A percentile compares a stretch with the other conserved stretches of the same genome.
Conservation (phyloP, 2,888 invertebrate genomes). For the Drosophila subsilvestris region DNA sequence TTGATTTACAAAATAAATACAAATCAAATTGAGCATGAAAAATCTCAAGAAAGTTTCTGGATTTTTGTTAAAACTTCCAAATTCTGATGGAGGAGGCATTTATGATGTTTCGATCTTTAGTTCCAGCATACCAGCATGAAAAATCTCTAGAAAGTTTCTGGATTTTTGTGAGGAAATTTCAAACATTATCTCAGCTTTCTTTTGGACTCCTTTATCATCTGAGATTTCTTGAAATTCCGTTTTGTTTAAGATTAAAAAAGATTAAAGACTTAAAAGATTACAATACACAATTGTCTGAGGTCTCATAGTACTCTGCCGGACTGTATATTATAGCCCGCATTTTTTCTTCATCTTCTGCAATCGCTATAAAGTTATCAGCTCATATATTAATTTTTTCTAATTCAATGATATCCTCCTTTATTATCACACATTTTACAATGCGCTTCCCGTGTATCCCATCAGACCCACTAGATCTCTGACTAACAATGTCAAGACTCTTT, state of each 20-base stretch:
- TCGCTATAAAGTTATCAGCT: neutral
- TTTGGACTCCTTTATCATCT: neutral
- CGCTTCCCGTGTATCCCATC: neutral
- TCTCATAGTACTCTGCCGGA: neutral
- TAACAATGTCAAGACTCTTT: constrained; percentile 18
- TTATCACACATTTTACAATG: neutral
- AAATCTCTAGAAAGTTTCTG: no score
- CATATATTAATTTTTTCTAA: neutral
- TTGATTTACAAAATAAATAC: no score
- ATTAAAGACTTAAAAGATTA: no score
- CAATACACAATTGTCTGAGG: neutral
- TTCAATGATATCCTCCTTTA: neutral
- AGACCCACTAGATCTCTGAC: constrained; percentile 1
- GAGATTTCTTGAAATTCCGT: neutral
- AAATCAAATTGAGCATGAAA: no score
- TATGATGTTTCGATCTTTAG: no score
- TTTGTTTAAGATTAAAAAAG: no score
- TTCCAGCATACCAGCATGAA: no score
- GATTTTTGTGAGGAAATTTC: neutral
- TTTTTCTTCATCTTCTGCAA: no score
- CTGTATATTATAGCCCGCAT: no score
- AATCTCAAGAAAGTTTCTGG: no score
- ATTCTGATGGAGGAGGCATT: no score
- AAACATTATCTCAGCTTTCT: neutral
- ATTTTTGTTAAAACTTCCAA: neutral